Evolutionary conservation across 1,140 invertebrate species (phyloP), one percentile per base, ranked within the genome.

Genomic region (Oscheius sp.): DNA sequence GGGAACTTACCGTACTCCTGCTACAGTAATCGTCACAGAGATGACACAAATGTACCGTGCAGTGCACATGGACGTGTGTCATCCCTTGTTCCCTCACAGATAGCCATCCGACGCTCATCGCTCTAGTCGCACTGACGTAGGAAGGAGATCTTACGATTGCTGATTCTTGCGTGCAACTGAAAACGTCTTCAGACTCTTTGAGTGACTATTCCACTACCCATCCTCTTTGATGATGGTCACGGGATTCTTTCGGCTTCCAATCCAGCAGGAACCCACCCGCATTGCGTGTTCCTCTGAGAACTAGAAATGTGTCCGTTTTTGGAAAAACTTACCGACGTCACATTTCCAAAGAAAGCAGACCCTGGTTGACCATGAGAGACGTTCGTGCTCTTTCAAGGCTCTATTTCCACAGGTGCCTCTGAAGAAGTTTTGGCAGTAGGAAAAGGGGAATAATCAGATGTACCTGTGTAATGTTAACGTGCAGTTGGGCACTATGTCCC

Each of bases 281-380:
- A 55, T 55, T 7, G 49, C 49, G 49, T 55, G 49, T 55, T 55
- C 49, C 28, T 55, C 49, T 55, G 49, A 20, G 28, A 55, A 20
- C 23, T 7, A 23, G 38, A 42, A 42, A 10, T 55, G 15, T 13
- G 15, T 7, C 28, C 7, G 28, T 4, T 55, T 13, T 55, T 15
- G 4, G 23, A 13, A 23, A 23, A 55, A 55, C 49, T 55, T 4
- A 55, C 49, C 49, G 49, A 55, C 28, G 23, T 55, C 49, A 55
- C 49, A 55, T 23, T 55, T 55, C 49, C 49, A 55, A 26, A 55
- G 49, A 55, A 55, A 55, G 28, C 49, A 55, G 28, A 55, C 49
- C 28, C 23, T 55, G 4, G 49, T 55, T 26, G 49, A 55, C 49
- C 49, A 55, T 7, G 49, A 55, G 7, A 55, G 15, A 15, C 28